Evolutionary conservation across 2,888 invertebrate species (phyloP), one percentile per base, ranked within the genome.

Genomic region (Eupeodes latifasciatus): DNA sequence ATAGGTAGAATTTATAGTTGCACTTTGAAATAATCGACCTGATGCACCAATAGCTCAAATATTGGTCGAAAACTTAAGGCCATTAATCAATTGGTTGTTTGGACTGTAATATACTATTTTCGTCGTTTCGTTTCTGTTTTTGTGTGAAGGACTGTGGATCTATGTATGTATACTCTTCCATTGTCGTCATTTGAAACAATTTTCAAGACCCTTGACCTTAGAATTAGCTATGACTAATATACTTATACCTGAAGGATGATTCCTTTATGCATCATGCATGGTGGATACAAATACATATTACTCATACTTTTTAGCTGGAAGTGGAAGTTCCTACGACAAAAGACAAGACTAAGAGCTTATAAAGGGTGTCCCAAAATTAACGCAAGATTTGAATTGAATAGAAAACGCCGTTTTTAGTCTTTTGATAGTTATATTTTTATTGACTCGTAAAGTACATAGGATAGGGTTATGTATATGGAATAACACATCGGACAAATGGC

Each of bases 241-340:
- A 27, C 11, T 5, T 27, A 57, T 0, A 12, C 27, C 34, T 14
- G 14, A 40, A 40, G 59, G 59, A 59, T 34, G 59, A 34, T 59
- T 59, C 12, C 27, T 57, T 57, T 10, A 59, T 59, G 59, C 59
- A 59, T 34, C 59, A 16, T 51, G 14, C 51, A 57, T 59, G 34
- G 59, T 34, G 3, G 57, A 12, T 57, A 27, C 27, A 4, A 57
- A 34, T 57, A n/a, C n/a, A n/a, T n/a, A 57, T 57, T 57, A 57
- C 57, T 57, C 57, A 57, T 27, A 6, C 57, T 57, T 16, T 7
- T 6, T 51, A n/a, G 14, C 49, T 10, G 49, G 19, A 55, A 55
- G 55, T 55, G 40, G 40, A 40, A 27, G 27, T 3, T 27, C 27
- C 27, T 27, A 27, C 27, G 27, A 27, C 27, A 27, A 27, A 27